Base-by-base conservation (phyloP, 2,113 vertebrate genomes). In the Heliornis fulica region DNA sequence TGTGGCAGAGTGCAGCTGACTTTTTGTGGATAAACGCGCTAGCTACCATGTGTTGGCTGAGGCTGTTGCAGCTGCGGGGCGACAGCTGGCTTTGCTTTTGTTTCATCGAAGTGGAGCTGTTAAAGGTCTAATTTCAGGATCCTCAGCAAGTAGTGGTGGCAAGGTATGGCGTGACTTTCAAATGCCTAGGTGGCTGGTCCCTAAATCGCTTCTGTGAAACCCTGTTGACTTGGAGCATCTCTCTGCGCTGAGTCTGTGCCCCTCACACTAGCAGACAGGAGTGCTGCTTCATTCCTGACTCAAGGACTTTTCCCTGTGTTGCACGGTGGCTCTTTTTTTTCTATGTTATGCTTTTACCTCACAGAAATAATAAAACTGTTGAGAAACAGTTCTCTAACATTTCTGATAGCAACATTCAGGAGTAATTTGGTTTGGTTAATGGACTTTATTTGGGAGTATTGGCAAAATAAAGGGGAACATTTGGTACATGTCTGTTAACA, bases 381-480 rank as follows among this genome's bases (percentile, higher is more conserved):
- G 15, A 78, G 31, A 57, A 85, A 41, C 10, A 51, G 46, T 46
- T 46, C 46, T 46, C 46, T 46, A 46, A 60, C 78, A 48, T 71
- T 91, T 91, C 76, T 95, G 26, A 77, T 90, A 89, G 32, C 68
- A 77, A 66, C 22, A 32, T 56, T 76, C 60, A 88, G 75, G 72
- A 94, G 29, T 56, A 85, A 85, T 38, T 82, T 2, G 46, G 89
- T 94, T 95, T 5, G 72, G 65, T 92, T 65, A 53, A 59, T 2
- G 66, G 88, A 63, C 51, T 83, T 96, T 93, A 86, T 90, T 83
- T 77, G 53, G 91, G 80, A 96, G 65, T 89, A 87, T 91, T 97
- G 82, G 43, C 82, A 81, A 32, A 86, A 70, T 76, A 93, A 22
- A n/a, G 19, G 41, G 76, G 66, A 82, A 81, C 66, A 16, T 83